phyloP scores from a whole-genome alignment of 2,888 invertebrate species.

The Cantharis nigra region DNA sequence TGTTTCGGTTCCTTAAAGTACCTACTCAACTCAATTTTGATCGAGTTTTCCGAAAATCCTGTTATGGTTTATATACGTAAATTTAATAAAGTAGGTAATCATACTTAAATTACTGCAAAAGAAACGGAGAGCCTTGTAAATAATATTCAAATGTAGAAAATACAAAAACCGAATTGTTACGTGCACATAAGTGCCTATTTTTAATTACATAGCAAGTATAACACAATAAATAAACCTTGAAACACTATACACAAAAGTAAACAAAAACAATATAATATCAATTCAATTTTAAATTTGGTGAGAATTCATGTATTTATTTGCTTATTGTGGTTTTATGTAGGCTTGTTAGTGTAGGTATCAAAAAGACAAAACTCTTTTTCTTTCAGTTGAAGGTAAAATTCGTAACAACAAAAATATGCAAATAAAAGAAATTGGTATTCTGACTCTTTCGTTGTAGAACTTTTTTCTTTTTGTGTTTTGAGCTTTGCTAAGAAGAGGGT shows the following conservation, averaged over 20 bases:
- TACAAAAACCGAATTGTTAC: neutral
- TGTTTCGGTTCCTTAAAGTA: no score
- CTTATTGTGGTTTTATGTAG: neutral
- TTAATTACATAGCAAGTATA: neutral
- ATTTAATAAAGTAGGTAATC: neutral
- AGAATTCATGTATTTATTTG: neutral
- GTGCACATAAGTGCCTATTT: neutral
- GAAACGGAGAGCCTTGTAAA: neutral
- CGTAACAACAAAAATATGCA: neutral
- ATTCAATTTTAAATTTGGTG: neutral
- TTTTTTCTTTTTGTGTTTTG: no score
- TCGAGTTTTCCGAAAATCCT: no score
- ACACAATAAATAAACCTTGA: constrained; percentile 7
- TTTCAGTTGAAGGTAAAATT: neutral
- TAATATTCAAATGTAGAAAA: neutral
- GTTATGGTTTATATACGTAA: neutral
- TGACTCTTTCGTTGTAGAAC: no score
- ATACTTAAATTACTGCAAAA: neutral
- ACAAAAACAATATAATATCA: constrained; percentile 11
- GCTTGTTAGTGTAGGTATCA: neutral
- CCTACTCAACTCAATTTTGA: no score
- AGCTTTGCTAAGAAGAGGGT: no score
- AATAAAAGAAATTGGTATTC: no score
- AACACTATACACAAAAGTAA: constrained; percentile 3
- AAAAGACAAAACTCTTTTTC: neutral